Evolutionary conservation across 2,113 vertebrate genomes (phyloP).

Genomic region (Leptobrachium leishanense): DNA sequence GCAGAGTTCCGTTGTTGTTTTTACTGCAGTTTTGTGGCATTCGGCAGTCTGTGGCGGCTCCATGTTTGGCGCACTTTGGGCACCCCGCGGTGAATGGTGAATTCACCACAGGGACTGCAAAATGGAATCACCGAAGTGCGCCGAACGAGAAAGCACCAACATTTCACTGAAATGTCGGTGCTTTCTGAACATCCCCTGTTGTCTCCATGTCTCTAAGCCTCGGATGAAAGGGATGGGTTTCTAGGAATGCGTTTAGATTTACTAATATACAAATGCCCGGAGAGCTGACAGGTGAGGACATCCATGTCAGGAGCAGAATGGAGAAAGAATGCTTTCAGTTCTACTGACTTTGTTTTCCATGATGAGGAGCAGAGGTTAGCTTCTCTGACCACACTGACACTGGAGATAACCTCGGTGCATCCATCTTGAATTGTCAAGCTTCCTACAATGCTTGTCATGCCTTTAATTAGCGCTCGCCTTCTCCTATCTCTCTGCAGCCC

Average conservation of each 20-base stretch:
- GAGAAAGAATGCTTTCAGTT: slow-evolving; percentile 44
- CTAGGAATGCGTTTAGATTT: slow-evolving; percentile 12
- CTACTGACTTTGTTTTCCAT: slow-evolving; percentile 44
- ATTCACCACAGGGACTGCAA: too few species aligned
- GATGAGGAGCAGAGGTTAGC: slow-evolving; percentile 57
- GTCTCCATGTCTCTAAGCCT: neutral
- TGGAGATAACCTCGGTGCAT: slow-evolving; percentile 63
- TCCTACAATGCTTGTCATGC: slow-evolving; percentile 64
- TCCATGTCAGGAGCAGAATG: neutral
- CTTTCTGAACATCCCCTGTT: too few species aligned
- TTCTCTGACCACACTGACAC: slow-evolving; percentile 55
- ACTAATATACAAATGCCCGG: slow-evolving; percentile 5
- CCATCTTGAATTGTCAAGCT: slow-evolving; percentile 61
- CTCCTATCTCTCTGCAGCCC: slow-evolving; percentile 54
- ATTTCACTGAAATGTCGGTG: too few species aligned
- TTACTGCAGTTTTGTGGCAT: too few species aligned
- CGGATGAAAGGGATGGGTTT: neutral
- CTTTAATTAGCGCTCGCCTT: slow-evolving; percentile 57
- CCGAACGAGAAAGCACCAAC: too few species aligned
- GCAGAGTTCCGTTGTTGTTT: too few species aligned
- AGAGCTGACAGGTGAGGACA: slow-evolving; percentile 37
- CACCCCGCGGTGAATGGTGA: too few species aligned
- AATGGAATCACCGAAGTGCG: too few species aligned
- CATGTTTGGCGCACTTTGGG: too few species aligned
- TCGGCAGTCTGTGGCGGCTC: too few species aligned